phyloP scores from a whole-genome alignment of 2,113 vertebrate genomes.

The Fregetta grallaria region DNA sequence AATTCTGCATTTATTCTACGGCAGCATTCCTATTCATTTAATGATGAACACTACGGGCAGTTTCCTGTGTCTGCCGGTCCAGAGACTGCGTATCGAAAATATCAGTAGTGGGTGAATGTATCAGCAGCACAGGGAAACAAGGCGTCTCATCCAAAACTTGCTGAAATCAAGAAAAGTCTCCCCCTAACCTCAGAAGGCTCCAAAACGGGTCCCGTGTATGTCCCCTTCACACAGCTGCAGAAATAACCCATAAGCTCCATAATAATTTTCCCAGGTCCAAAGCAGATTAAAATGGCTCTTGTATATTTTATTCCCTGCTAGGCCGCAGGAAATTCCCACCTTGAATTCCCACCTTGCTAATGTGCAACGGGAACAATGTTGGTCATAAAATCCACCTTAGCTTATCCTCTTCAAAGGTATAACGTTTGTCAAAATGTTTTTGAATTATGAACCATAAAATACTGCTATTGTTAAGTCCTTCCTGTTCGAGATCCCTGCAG shows the following conservation, averaged over 20 bases:
- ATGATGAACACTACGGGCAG: not conserved
- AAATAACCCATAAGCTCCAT: not conserved
- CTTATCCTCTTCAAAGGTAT: not conserved
- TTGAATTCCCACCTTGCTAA: not conserved
- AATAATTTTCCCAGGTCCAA: not conserved
- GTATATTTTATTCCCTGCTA: not conserved
- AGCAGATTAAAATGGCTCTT: not conserved
- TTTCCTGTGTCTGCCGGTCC: not conserved
- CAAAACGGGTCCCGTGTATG: not conserved
- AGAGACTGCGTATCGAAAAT: not conserved
- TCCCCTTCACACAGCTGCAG: not conserved
- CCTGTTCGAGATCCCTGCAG: not conserved
- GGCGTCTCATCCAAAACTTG: not conserved
- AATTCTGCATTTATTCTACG: not conserved
- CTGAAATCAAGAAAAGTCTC: not conserved
- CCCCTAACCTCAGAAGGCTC: not conserved
- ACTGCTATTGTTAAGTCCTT: not conserved
- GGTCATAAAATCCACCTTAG: not conserved
- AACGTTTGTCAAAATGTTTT: not conserved
- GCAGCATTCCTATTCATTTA: not conserved
- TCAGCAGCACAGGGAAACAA: not conserved
- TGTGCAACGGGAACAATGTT: not conserved
- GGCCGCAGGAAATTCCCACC: not conserved
- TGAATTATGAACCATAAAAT: not conserved
- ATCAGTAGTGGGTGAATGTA: not conserved